Evolutionary conservation across 2,797 vertebrate genomes (phyloP).

Genomic region (Halcyon badia): DNA sequence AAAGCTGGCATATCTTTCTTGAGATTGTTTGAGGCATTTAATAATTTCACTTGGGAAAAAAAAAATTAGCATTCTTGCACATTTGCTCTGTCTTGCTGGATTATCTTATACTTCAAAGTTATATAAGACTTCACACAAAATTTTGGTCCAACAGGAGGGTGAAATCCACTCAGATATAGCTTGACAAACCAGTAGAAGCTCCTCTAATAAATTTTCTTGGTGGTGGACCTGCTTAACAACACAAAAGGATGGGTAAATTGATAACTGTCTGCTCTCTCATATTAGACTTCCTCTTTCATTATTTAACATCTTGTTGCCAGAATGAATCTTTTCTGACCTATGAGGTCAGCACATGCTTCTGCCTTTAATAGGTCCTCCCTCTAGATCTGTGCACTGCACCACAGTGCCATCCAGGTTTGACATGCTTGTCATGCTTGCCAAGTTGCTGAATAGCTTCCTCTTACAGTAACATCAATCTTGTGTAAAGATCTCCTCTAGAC

Average conservation of each 20-base stretch:
- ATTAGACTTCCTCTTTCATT: background rate
- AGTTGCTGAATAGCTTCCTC: background rate
- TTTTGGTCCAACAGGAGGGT: background rate
- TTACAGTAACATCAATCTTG: background rate
- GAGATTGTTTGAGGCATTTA: background rate
- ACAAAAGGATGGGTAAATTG: background rate
- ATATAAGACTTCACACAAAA: background rate
- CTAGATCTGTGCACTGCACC: background rate
- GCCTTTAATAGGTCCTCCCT: background rate
- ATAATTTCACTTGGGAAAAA: background rate
- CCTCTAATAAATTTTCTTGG: background rate
- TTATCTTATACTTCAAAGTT: background rate
- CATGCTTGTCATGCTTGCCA: background rate
- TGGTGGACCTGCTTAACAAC: background rate
- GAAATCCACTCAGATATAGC: background rate
- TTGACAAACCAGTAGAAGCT: background rate
- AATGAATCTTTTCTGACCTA: background rate
- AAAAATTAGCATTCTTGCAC: background rate
- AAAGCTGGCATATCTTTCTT: background rate
- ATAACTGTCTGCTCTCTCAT: background rate
- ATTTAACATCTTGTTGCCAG: background rate
- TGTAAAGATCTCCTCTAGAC: background rate
- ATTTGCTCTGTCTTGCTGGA: background rate
- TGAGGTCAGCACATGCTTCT: rapidly evolving
- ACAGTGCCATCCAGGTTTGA: background rate